A percentile compares a stretch with the other conserved stretches of the same genome.
phyloP scores from a whole-genome alignment of 2,113 vertebrate species.

The Athene cunicularia region DNA sequence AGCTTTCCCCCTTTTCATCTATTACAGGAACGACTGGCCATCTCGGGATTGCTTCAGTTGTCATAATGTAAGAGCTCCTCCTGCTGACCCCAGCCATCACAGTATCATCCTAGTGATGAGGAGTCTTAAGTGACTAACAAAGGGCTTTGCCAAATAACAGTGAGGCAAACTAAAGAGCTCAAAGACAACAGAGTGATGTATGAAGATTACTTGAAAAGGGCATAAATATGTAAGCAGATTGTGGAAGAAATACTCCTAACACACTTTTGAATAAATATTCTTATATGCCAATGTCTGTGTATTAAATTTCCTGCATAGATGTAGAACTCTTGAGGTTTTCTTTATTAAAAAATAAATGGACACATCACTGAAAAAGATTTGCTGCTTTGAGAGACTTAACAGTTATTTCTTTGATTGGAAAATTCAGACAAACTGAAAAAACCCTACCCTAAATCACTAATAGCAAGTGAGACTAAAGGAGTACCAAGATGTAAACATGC shows the following conservation, averaged over 20 bases:
- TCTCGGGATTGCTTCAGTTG: background rate
- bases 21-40: background rate
- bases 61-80: constrained; percentile 3
- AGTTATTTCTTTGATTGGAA: background rate
- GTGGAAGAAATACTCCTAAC: background rate
- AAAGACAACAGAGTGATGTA: background rate
- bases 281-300: background rate
- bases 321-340: background rate
- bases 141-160: background rate
- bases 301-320: background rate
- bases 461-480: background rate
- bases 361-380: background rate
- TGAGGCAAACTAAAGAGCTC: background rate
- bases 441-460: background rate
- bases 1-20: background rate
- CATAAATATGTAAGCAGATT: background rate
- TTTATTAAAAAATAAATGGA: background rate
- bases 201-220: background rate
- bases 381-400: background rate
- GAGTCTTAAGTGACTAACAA: background rate
- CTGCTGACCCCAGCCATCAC: background rate
- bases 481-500: background rate
- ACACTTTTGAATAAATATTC: background rate
- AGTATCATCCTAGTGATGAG: background rate
- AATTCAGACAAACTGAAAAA: background rate